Conservation (phyloP, 2,888 invertebrate genomes). For the Zeuzera pyrina region DNA sequence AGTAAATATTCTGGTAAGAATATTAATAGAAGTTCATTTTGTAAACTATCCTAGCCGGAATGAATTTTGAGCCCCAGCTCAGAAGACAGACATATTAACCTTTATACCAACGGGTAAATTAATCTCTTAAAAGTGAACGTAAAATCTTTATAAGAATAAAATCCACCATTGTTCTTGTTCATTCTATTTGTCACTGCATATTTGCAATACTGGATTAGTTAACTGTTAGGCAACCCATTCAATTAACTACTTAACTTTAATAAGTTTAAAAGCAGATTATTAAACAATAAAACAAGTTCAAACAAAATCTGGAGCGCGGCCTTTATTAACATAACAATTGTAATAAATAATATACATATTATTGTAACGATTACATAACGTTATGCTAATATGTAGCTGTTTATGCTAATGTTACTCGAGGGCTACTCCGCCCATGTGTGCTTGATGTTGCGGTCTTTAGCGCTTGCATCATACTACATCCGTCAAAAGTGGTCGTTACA, state of each 20-base stretch:
- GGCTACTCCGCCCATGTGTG: constrained; percentile 17
- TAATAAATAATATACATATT: constrained; percentile 11
- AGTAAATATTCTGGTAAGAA: too few species aligned
- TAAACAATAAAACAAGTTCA: constrained; percentile 18
- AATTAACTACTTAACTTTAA: not conserved
- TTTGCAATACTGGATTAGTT: not conserved
- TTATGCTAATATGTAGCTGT: constrained; percentile 17
- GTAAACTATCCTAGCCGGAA: too few species aligned
- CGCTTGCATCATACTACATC: constrained; percentile 23
- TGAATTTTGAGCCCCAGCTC: too few species aligned
- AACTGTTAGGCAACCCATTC: constrained; percentile 1
- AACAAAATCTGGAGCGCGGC: constrained; percentile 17
- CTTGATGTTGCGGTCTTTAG: constrained; percentile 8
- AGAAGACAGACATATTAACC: too few species aligned
- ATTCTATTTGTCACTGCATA: too few species aligned
- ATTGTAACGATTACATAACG: constrained; percentile 16
- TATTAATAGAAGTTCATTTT: too few species aligned
- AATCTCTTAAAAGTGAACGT: too few species aligned
- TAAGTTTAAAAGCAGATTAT: constrained; percentile 13
- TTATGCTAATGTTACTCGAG: constrained; percentile 15
- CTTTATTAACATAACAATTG: constrained; percentile 14
- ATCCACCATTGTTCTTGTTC: too few species aligned
- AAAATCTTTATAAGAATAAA: too few species aligned
- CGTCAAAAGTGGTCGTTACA: constrained; percentile 13
- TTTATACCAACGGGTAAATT: too few species aligned